Evolutionary conservation across 2,888 invertebrate genomes (phyloP), one percentile per base, ranked within the genome.

Genomic region (Yponomeuta evonymella): DNA sequence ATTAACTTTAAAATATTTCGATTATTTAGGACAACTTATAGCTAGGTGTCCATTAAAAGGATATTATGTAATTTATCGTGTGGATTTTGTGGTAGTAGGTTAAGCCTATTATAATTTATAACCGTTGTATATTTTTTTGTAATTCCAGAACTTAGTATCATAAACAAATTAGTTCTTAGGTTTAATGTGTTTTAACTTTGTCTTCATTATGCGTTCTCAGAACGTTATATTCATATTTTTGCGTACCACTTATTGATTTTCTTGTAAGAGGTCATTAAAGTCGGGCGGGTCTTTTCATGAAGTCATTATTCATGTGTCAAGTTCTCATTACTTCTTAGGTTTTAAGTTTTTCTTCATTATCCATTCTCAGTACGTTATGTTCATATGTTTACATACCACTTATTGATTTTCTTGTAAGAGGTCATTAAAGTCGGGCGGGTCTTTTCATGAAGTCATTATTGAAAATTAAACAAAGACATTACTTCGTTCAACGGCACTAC

Each of bases 21-120:
- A 81, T 85, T 89, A 90, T 91, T 91, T 89, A 77, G 81, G 80
- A 81, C 82, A 88, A 89, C 90, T 90, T 90, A 92, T 91, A 76
- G 84, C 77, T 73, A 77, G 78, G 73, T 81, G 83, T 85, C 86
- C 81, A 88, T 88, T 89, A 88, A 86, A 86, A 83, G 81, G 80
- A 78, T 87, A 88, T 83, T 15, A 15, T 58, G 3, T 58, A 58
- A 58, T 90, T 90, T 90, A 89, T 88, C 79, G 81, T 89, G 86
- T 89, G 80, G 83, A 82, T 86, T 88, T 89, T 85, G 82, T 83
- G 76, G 74, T 74, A 79, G 82, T 79, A 77, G 76, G 81, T 82
- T 82, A 80, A 83, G 79, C 77, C 75, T 79, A 80, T 79, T 78
- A 79, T 77, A 75, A 72, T 36, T 77, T 76, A 73, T 43, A 43